Percentiles rank a stretch among this genome's conserved stretches.
phyloP scores from a whole-genome alignment of 2,113 vertebrate species.

The Stigmatopora argus region DNA sequence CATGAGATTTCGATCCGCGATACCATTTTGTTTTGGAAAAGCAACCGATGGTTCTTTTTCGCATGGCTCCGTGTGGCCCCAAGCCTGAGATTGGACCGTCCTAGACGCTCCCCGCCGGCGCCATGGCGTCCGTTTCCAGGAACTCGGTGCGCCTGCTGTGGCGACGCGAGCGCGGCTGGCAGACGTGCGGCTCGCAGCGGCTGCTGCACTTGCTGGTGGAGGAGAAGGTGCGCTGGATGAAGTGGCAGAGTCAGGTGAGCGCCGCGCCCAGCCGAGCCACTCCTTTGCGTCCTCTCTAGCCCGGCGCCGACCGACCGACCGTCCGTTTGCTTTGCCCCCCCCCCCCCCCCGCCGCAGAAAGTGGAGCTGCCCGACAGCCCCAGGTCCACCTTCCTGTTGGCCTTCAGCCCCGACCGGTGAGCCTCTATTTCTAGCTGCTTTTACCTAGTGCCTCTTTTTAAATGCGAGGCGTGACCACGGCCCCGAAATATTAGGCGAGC shows the following conservation, averaged over 20 bases:
- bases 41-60: too few species aligned
- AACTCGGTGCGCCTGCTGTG: slow-evolving; percentile 93
- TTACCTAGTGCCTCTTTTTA: neutral
- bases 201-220: slow-evolving; percentile 95
- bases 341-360: slow-evolving; percentile 74
- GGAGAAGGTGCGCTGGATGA: slow-evolving; percentile 97
- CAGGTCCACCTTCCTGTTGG: slow-evolving; percentile 95
- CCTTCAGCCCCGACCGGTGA: slow-evolving; percentile 98
- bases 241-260: slow-evolving; percentile 94
- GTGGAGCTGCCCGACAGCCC: slow-evolving; percentile 98
- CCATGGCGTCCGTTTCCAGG: slow-evolving; percentile 90
- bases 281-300: neutral
- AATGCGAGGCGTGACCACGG: too few species aligned
- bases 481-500: too few species aligned
- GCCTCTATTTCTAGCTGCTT: neutral
- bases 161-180: slow-evolving; percentile 86
- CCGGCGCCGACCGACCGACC: too few species aligned
- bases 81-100: slow-evolving; percentile 12
- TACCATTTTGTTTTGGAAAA: too few species aligned
- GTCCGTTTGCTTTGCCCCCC: slow-evolving; percentile 44
- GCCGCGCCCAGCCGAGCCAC: neutral
- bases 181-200: slow-evolving; percentile 82
- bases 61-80: too few species aligned
- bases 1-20: too few species aligned
- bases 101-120: slow-evolving; percentile 21